Evolutionary conservation across 2,888 invertebrate species (phyloP), one percentile per base, ranked within the genome.

Genomic region (Andrena fulva): DNA sequence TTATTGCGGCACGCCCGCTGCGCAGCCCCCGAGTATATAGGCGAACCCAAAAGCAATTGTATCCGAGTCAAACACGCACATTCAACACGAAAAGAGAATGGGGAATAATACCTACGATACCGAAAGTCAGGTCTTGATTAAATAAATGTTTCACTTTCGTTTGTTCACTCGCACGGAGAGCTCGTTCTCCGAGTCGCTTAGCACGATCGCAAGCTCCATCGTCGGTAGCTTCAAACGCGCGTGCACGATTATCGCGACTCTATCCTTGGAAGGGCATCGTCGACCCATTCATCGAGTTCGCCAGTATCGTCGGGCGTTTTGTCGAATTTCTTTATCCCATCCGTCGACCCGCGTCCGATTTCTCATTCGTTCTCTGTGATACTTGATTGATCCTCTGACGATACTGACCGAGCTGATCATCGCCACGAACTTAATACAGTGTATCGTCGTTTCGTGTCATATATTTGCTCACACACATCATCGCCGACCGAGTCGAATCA

Each of bases 31-130:
- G 83, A 85, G 60, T 84, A 80, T 66, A 73, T 72, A 82, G 68
- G 74, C 75, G 78, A 82, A 80, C 74, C 77, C 74, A 76, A 89
- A 84, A 86, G 85, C 82, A 88, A 87, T 89, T 84, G 77, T 86
- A 87, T 85, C 85, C 86, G 84, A 84, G 87, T 85, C 84, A 92
- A 92, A 92, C 92, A 92, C 92, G 92, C 92, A 92, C 92, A 92
- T 91, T 90, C 87, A 72, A 86, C 85, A 85, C 82, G 75, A 80
- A 80, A 63, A 78, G 50, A 75, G 62, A 50, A 35, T 50, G 63
- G 60, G 67, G 62, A 27, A 72, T 74, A 69, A 82, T 83, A 85
- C 68, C 72, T 76, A 78, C 63, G 60, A 77, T 82, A 82, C 67
- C 71, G 66, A 77, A 56, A 29, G 64, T 60, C 82, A 59, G 80